phyloP scores from a whole-genome alignment of 37 sponge, comb jelly and placozoan genomes.

The Mnemiopsis leidyi region DNA sequence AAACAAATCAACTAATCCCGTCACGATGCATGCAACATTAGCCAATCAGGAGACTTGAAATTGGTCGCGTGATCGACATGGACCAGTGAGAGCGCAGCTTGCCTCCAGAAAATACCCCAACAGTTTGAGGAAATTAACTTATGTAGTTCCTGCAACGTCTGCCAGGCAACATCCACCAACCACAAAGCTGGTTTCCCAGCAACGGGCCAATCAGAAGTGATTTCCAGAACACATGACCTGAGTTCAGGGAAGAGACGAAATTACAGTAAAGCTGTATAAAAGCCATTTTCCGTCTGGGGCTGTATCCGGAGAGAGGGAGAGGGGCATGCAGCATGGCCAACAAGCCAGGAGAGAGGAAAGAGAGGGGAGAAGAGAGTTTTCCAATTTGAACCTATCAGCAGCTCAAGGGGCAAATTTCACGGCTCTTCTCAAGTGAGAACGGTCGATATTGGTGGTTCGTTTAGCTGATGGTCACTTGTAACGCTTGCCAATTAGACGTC shows the following conservation, averaged over 20 bases:
- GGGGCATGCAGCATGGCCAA: no score
- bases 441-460: no score
- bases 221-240: background rate
- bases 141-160: background rate
- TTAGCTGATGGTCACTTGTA: no score
- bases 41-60: background rate
- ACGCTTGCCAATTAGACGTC: no score
- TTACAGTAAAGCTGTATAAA: background rate
- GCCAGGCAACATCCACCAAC: background rate
- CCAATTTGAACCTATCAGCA: no score
- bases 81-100: background rate
- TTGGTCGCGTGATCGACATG: background rate
- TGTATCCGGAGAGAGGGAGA: background rate
- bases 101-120: background rate
- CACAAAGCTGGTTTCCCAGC: background rate
- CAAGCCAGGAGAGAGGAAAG: no score
- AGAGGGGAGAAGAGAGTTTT: no score
- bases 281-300: background rate
- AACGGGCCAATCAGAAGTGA: background rate
- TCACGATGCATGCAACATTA: background rate
- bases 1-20: conserved; percentile 12
- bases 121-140: background rate
- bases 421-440: no score
- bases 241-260: background rate
- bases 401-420: no score